phyloP scores from a whole-genome alignment of 2,888 invertebrate genomes.

The Aleiodes alternator region DNA sequence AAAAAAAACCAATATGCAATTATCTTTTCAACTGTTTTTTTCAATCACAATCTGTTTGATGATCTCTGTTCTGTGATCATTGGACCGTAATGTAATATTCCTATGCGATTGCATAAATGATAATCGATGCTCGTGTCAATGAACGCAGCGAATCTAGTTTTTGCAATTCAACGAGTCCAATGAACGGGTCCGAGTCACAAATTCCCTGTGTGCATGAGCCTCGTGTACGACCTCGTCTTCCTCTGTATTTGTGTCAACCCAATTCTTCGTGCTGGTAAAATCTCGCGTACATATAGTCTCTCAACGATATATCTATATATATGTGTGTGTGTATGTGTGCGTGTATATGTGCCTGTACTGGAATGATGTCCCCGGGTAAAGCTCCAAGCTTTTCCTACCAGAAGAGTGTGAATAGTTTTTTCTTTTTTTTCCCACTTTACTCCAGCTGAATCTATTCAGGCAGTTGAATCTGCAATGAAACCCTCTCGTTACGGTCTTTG shows the following conservation, averaged over 20 bases:
- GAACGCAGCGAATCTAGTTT: not conserved
- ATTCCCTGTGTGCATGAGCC: conserved; percentile 23
- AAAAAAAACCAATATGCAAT: not conserved
- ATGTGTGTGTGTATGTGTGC: not conserved
- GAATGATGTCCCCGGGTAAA: conserved; percentile 19
- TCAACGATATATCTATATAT: too few relatives aligned
- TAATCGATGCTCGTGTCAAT: conserved; percentile 8
- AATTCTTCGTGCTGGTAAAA: conserved; percentile 6
- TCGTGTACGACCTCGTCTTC: conserved; percentile 23
- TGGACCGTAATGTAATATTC: conserved; percentile 10
- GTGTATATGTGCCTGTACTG: not conserved
- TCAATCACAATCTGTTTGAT: not conserved
- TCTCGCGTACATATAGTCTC: not conserved
- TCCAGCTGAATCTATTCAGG: conserved; percentile 2
- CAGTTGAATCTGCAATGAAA: conserved; percentile 34
- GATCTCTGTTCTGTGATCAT: too few relatives aligned
- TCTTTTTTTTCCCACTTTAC: not conserved
- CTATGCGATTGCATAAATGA: not conserved
- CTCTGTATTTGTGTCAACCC: conserved; percentile 6
- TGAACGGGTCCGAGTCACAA: not conserved
- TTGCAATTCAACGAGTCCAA: conserved; percentile 9
- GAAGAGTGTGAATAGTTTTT: conserved; percentile 10
- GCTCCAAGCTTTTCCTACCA: conserved; percentile 12
- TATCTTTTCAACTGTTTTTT: not conserved
- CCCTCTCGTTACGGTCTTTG: conserved; percentile 16